Evolutionary conservation across 2,113 vertebrate species (phyloP).

Genomic region (Lethenteron camtschaticum): DNA sequence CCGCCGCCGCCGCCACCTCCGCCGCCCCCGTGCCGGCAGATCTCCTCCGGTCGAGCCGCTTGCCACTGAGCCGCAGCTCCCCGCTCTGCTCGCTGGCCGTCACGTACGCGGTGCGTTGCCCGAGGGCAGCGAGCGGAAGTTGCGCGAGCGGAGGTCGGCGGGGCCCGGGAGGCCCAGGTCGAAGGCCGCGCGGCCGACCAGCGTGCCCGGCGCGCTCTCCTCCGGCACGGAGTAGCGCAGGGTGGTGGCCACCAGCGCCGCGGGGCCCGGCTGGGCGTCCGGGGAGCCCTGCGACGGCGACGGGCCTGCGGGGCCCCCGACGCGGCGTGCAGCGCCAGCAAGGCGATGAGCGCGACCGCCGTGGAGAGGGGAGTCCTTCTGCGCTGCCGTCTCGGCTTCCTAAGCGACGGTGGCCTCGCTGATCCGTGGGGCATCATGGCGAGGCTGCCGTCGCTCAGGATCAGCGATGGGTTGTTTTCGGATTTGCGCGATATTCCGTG

Average conservation of each 20-base stretch:
- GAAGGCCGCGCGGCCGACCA: conserved; percentile 87
- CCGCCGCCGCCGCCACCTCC: too few species aligned
- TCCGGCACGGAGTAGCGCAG: conserved; percentile 91
- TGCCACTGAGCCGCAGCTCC: conserved; percentile 77
- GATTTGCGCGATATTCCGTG: too few species aligned
- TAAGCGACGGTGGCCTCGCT: too few species aligned
- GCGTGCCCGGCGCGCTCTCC: conserved; percentile 72
- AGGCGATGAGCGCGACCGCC: too few species aligned
- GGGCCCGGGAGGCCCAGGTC: conserved; percentile 57
- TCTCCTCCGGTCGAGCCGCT: conserved; percentile 79
- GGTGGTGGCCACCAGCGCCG: conserved; percentile 7
- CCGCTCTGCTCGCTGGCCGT: conserved; percentile 85
- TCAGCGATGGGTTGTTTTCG: too few species aligned
- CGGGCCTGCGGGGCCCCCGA: too few species aligned
- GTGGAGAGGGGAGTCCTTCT: too few species aligned
- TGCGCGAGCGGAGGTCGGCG: conserved; percentile 23
- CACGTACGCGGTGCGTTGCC: conserved; percentile 36
- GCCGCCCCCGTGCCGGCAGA: conserved; percentile 39
- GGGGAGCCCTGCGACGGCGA: not conserved
- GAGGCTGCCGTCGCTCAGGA: too few species aligned
- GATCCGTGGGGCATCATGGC: too few species aligned
- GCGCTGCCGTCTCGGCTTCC: too few species aligned
- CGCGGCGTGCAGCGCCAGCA: too few species aligned
- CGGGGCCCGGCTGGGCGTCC: not conserved
- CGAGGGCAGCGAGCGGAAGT: too few species aligned